A percentile compares a stretch with the other conserved stretches of the same genome.
phyloP scores from a whole-genome alignment of 2,797 vertebrate genomes.

The Poeciliopsis gracilis region DNA sequence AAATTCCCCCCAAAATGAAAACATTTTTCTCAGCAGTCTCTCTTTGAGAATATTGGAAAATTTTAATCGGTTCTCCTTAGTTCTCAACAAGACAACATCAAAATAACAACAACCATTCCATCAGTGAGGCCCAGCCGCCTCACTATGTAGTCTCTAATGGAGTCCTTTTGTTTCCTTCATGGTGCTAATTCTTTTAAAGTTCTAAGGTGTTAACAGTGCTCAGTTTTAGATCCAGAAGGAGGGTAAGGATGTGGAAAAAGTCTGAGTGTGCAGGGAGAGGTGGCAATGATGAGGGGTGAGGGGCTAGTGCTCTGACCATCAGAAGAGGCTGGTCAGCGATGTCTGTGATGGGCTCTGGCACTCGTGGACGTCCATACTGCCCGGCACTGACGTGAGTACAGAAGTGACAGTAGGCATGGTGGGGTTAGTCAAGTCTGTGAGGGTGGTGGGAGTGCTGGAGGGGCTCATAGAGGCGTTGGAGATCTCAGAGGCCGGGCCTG shows the following conservation, averaged over 20 bases:
- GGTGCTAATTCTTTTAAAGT: slow-evolving; percentile 58
- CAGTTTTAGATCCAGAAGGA: slow-evolving; percentile 55
- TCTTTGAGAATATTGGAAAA: slow-evolving; percentile 84
- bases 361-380: slow-evolving; percentile 93
- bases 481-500: slow-evolving; percentile 95
- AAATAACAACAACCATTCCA: slow-evolving; percentile 75
- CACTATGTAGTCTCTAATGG: slow-evolving; percentile 88
- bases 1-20: slow-evolving; percentile 73
- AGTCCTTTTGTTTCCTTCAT: slow-evolving; percentile 79
- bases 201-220: slow-evolving; percentile 56
- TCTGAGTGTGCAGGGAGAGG: neutral
- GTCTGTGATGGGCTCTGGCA: slow-evolving; percentile 97
- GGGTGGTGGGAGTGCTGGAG: slow-evolving; percentile 96
- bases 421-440: slow-evolving; percentile 98
- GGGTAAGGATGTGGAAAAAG: neutral
- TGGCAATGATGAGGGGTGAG: slow-evolving; percentile 6
- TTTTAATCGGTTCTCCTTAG: slow-evolving; percentile 81
- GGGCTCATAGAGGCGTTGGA: slow-evolving; percentile 98
- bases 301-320: slow-evolving; percentile 79
- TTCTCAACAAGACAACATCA: slow-evolving; percentile 81
- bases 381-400: slow-evolving; percentile 91
- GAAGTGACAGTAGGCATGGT: slow-evolving; percentile 98
- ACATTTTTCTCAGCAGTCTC: slow-evolving; percentile 70
- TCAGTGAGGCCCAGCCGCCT: slow-evolving; percentile 85
- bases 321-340: slow-evolving; percentile 99